Percentiles rank a stretch among this genome's conserved stretches.
These are phyloP conservation scores for Pheosia tremula DNA, from an alignment of 2,888 invertebrate species.

Conservation along the genomic window DNA sequence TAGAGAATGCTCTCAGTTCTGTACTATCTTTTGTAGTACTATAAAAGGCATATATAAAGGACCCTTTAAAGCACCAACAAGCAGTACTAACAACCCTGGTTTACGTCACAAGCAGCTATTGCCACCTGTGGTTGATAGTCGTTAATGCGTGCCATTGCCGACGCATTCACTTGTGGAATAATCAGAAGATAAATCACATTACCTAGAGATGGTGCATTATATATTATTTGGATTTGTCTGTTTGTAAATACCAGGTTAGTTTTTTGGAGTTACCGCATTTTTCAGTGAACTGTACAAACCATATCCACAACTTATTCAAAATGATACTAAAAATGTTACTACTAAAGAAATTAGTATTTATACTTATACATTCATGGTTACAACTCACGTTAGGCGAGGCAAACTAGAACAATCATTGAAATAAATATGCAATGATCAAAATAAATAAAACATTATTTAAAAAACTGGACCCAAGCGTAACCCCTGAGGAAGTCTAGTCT, in stretches of 20 bases:
- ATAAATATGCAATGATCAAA: neutral
- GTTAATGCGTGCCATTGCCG: conserved; percentile 48
- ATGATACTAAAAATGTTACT: too few species aligned
- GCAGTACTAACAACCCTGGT: conserved; percentile 55
- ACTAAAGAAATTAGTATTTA: too few species aligned
- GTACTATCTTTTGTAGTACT: conserved; percentile 10
- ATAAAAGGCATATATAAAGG: conserved; percentile 49
- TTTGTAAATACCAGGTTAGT: neutral
- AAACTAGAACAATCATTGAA: too few species aligned
- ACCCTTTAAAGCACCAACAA: conserved; percentile 49
- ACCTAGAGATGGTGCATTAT: neutral
- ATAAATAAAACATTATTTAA: neutral
- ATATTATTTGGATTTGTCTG: neutral
- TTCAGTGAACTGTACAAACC: too few species aligned
- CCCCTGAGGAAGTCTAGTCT: conserved; percentile 42
- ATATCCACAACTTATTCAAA: too few species aligned
- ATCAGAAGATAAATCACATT: conserved; percentile 38
- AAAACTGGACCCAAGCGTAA: conserved; percentile 26
- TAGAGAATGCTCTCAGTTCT: conserved; percentile 33
- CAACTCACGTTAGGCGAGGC: too few species aligned
- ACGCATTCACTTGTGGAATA: conserved; percentile 33
- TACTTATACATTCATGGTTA: too few species aligned
- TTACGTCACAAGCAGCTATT: conserved; percentile 43
- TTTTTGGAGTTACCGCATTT: too few species aligned
- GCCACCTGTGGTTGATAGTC: conserved; percentile 53